phyloP scores from a whole-genome alignment of 1,140 invertebrate genomes.

The Augochlora pura region DNA sequence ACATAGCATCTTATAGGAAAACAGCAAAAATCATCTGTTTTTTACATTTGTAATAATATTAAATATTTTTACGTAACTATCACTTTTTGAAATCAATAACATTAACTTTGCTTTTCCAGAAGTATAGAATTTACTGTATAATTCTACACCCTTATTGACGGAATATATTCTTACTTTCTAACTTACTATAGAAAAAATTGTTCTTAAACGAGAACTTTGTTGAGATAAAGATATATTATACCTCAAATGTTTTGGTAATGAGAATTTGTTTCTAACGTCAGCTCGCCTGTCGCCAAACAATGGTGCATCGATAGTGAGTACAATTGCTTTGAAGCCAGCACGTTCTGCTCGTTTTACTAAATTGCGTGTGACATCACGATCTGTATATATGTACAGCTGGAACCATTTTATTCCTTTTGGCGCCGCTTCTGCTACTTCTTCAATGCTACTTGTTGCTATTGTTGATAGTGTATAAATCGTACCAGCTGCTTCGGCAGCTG shows the following conservation, averaged over 20 bases:
- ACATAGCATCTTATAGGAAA: too few relatives aligned
- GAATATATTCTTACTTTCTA: too few relatives aligned
- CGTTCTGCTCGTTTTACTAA: slow-evolving; percentile 90
- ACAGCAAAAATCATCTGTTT: too few relatives aligned
- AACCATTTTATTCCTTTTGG: slow-evolving; percentile 92
- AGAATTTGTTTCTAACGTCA: slow-evolving; percentile 92
- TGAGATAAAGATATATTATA: slow-evolving; percentile 62
- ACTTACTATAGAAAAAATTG: too few relatives aligned
- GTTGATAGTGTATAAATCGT: slow-evolving; percentile 93
- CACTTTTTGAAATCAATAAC: too few relatives aligned
- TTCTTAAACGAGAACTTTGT: too few relatives aligned
- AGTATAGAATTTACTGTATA: too few relatives aligned
- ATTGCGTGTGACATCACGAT: slow-evolving; percentile 87
- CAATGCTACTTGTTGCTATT: slow-evolving; percentile 92
- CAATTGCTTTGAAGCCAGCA: slow-evolving; percentile 93
- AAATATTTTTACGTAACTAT: too few relatives aligned
- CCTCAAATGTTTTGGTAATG: slow-evolving; percentile 89
- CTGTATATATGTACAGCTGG: slow-evolving; percentile 94
- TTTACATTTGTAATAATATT: too few relatives aligned
- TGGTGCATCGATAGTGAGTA: slow-evolving; percentile 94
- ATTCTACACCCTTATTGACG: too few relatives aligned
- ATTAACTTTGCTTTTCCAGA: too few relatives aligned
- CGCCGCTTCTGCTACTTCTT: slow-evolving; percentile 90
- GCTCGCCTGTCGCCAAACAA: slow-evolving; percentile 89
- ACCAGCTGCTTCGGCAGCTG: slow-evolving; percentile 87